Conservation (phyloP, 2,797 vertebrate species). For the Emys orbicularis region DNA sequence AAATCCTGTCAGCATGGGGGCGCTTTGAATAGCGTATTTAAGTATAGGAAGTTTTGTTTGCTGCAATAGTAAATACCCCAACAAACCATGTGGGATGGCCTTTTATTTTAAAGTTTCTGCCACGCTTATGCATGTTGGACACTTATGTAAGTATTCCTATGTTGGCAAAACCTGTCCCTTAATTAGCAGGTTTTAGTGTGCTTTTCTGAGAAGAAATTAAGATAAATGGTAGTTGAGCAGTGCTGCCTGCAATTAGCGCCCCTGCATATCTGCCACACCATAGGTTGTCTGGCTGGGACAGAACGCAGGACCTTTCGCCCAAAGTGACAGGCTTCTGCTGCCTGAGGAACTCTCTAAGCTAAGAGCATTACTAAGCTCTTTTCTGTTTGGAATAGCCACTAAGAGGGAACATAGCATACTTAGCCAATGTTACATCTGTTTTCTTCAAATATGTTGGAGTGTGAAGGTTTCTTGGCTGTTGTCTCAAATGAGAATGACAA, state of each 20-base stretch:
- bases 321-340: not conserved
- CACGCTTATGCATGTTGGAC: not conserved
- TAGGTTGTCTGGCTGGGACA: not conserved
- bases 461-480: rapidly evolving
- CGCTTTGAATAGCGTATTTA: not conserved
- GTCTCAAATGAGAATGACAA: not conserved
- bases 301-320: not conserved
- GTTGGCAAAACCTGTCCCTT: not conserved
- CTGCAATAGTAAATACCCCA: not conserved
- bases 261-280: not conserved
- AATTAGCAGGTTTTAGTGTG: rapidly evolving
- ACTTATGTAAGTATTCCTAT: not conserved
- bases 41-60: not conserved
- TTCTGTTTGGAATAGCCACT: not conserved
- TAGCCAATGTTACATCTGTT: not conserved
- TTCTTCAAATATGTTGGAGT: not conserved
- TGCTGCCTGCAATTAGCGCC: not conserved
- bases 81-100: not conserved
- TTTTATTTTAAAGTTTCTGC: not conserved
- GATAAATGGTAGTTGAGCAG: not conserved
- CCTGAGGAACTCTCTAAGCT: not conserved
- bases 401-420: not conserved
- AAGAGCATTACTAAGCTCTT: rapidly evolving
- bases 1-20: not conserved
- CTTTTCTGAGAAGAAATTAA: not conserved